Evolutionary conservation across 2,113 vertebrate genomes (phyloP).

Genomic region (Passerina amoena): DNA sequence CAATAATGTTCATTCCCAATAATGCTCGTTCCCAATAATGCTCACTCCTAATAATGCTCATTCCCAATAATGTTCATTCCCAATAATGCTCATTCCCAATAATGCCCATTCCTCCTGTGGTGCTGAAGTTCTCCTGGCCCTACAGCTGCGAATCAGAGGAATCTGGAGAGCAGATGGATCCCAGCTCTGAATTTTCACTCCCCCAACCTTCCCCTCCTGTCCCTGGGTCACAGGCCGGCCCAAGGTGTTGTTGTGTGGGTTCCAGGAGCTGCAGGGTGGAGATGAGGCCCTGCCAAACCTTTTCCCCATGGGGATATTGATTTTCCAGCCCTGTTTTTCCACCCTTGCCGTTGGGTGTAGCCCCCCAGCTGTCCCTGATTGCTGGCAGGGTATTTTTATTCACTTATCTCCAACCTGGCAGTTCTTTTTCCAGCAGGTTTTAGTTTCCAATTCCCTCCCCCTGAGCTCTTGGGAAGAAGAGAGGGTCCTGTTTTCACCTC

Average conservation of each 20-base stretch:
- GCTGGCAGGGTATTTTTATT: conserved; percentile 56
- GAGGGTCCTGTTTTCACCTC: conserved; percentile 1
- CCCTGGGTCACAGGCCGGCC: background rate
- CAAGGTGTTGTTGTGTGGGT: background rate
- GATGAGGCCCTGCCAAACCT: background rate
- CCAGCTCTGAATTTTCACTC: accelerated
- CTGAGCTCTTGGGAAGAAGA: background rate
- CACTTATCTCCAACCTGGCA: conserved; percentile 60
- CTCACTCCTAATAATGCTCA: too few relatives aligned
- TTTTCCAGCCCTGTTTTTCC: conserved; percentile 64
- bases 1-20: too few relatives aligned
- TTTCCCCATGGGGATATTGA: background rate
- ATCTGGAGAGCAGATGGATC: background rate
- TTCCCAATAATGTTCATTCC: too few relatives aligned
- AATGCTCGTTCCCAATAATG: too few relatives aligned
- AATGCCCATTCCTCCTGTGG: background rate
- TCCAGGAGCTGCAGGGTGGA: background rate
- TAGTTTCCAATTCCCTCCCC: conserved; percentile 29
- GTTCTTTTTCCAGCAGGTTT: conserved; percentile 29
- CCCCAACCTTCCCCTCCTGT: background rate
- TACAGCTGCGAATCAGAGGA: background rate
- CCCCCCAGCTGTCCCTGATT: conserved; percentile 44
- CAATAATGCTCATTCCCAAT: too few relatives aligned
- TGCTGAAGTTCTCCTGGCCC: background rate
- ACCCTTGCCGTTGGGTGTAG: background rate